Evolutionary conservation across 2,888 invertebrate genomes (phyloP), one percentile per base, ranked within the genome.

Genomic region (Tetranychus truncatus): DNA sequence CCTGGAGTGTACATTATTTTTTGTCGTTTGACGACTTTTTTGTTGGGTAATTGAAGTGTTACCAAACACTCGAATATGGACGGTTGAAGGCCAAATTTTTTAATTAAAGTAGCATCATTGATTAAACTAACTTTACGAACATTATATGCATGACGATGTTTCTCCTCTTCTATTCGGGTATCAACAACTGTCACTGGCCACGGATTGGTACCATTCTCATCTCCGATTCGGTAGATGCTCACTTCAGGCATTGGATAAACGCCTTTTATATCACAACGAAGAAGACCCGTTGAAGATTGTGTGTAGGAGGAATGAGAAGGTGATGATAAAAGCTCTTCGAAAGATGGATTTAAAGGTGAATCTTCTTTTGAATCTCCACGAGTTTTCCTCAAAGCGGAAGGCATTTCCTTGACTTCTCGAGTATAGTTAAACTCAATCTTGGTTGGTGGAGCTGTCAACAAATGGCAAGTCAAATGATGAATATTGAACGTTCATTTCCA

Each of bases 181-280:
- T 72, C 72, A 11, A 72, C 72, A 6, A 45, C 45, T 20, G 46
- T n/a, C 18, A 72, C n/a, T 69, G 69, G 69, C 20, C 45, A 45
- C 11, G 72, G 72, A 72, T 72, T 45, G 6, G 72, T 72, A 45
- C 72, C 72, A 20, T 72, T 46, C 6, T n/a, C 20, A 46, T 72
- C 72, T 20, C 69, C 34, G 0, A 72, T n/a, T 44, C 78, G 77
- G 73, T 79, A 78, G 46, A 80, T 78, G 8, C 77, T 77, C 73
- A 80, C 75, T 76, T 79, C 78, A 45, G 80, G 79, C 76, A 77
- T 55, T 34, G 80, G 80, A 76, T 76, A 80, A 67, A 80, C 79
- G 24, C 79, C 77, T 71, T 78, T 77, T 24, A 79, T 78, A 73
- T 78, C 77, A 75, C 80, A 80, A 20, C 45, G 72, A 72, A 45